phyloP scores from a whole-genome alignment of 2,797 vertebrate species.

The Hirundo rustica region DNA sequence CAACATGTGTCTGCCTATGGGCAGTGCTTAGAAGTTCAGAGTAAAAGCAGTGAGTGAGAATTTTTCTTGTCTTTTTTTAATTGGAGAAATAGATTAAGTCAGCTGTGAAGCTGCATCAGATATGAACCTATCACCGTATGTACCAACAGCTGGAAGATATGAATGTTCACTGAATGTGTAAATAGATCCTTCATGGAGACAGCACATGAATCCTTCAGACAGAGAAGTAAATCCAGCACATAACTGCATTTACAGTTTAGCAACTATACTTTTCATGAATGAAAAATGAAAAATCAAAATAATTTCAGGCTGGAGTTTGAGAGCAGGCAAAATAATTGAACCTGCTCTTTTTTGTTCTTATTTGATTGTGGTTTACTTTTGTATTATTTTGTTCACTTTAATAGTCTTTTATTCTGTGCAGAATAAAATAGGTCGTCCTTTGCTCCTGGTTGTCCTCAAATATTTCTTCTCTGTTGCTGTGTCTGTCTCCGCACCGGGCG shows the following conservation, averaged over 20 bases:
- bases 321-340: not conserved
- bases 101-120: not conserved
- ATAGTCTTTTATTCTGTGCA: not conserved
- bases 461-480: not conserved
- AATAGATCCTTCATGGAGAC: not conserved
- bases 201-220: not conserved
- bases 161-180: not conserved
- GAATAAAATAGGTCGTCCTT: not conserved
- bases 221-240: not conserved
- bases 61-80: not conserved
- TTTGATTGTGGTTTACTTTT: not conserved
- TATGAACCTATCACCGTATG: not conserved
- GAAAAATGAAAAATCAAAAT: slow-evolving; percentile 2
- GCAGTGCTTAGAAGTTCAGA: not conserved
- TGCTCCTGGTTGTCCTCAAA: not conserved
- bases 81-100: not conserved
- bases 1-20: not conserved
- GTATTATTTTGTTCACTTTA: not conserved
- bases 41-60: not conserved
- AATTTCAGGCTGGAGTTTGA: not conserved
- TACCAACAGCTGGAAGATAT: not conserved
- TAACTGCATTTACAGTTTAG: not conserved
- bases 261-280: not conserved
- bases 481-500: no score
- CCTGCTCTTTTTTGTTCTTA: not conserved